Evolutionary conservation across 2,888 invertebrate genomes (phyloP), one percentile per base, ranked within the genome.

Genomic region (Patella caerulea): DNA sequence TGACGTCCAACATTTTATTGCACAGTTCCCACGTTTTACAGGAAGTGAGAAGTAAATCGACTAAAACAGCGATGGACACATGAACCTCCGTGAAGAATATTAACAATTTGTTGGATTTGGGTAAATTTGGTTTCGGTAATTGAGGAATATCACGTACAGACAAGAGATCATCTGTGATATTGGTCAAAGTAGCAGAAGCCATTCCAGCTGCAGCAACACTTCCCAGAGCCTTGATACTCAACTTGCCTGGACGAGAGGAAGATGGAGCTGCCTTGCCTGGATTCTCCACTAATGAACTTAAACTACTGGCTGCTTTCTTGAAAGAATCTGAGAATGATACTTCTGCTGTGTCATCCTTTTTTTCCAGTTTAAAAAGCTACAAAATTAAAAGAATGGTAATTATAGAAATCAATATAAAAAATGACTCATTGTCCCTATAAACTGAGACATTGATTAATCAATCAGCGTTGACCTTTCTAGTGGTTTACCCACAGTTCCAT

Each of bases 191-290:
- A 24, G 88, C 87, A 7, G 88, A 86, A 17, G 88, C 88, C 24
- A 89, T 83, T 0, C 89, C 90, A n/a, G 88, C 89, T 24, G 89
- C 88, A 52, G 89, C 89, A 11, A 87, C 87, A 76, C 79, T 87
- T n/a, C 85, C 87, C 7, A 89, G 78, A n/a, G 86, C 86, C 69
- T 84, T 84, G 76, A 87, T 83, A 69, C 84, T 85, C 17, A 82
- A 74, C 75, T 79, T 81, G 2, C 81, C 82, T 12, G 79, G 78
- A 56, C 75, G 71, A 52, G 72, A 29, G 15, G 73, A 56, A 34
- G 75, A 52, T 24, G n/a, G 55, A 54, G 69, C 19, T 65, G 79
- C 34, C 55, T 79, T 80, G 17, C 76, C 76, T 15, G 78, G 71
- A 34, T 78, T 45, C 29, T 78, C 75, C 45, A 78, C 77, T 45